Percentiles rank a stretch among this genome's conserved stretches.
Conservation (phyloP, 2,797 vertebrate species). For the Acrossocheilus wenchowensis region DNA sequence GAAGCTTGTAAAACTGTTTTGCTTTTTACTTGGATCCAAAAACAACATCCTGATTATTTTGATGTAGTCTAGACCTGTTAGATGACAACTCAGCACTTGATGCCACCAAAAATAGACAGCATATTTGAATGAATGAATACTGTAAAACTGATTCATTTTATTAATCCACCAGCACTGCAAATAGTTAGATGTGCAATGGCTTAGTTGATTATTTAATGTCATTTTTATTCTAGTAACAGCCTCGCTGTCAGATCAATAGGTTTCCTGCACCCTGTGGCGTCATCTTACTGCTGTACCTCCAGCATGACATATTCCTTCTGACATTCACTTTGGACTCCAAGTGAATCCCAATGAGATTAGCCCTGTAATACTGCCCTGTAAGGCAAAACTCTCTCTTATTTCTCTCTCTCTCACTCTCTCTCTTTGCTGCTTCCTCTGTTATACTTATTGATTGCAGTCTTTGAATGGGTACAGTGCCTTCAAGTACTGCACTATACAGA, state of each 20-base stretch:
- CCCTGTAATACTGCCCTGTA: slow-evolving; percentile 29
- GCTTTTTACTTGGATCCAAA: slow-evolving; percentile 2
- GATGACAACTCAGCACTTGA: neutral
- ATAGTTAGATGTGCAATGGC: slow-evolving; percentile 1
- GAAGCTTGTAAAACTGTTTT: slow-evolving; percentile 8
- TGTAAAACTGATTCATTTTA: neutral
- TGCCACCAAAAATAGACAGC: slow-evolving; percentile 1
- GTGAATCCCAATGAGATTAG: slow-evolving; percentile 49
- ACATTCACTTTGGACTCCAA: slow-evolving; percentile 25
- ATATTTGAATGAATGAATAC: neutral
- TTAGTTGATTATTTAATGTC: neutral
- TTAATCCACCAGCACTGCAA: neutral
- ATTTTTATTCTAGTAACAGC: neutral
- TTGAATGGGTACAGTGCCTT: slow-evolving; percentile 17
- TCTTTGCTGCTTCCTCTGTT: slow-evolving; percentile 9
- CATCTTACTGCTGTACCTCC: slow-evolving; percentile 20
- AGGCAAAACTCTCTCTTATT: slow-evolving; percentile 38
- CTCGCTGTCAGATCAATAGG: neutral
- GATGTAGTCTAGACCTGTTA: slow-evolving; percentile 25
- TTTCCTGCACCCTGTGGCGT: slow-evolving; percentile 1
- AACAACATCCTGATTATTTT: slow-evolving; percentile 29
- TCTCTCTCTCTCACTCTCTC: neutral
- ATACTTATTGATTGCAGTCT: slow-evolving; percentile 20
- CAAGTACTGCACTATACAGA: neutral
- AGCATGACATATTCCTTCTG: slow-evolving; percentile 31